Conservation (phyloP, 2,797 vertebrate species). For the Pteropus rufus region DNA sequence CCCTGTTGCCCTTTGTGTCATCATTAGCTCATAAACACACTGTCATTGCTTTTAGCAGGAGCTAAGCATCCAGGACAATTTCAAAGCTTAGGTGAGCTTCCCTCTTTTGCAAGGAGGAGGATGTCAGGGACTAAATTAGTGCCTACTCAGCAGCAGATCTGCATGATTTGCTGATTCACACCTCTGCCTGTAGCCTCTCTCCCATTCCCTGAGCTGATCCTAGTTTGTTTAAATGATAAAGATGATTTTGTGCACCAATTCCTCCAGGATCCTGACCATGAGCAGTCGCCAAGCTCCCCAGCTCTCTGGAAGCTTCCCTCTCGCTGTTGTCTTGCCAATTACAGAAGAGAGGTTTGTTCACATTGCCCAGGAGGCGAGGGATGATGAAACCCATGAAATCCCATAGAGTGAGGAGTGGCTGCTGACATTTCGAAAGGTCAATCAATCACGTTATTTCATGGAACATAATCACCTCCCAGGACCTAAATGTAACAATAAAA, state of each 20-base stretch:
- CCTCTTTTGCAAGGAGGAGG: background rate
- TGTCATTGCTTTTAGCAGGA: background rate
- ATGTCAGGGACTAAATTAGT: background rate
- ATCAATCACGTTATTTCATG: constrained; percentile 60
- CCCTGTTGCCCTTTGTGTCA: accelerated
- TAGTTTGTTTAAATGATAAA: background rate
- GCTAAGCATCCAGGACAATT: background rate
- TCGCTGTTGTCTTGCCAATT: background rate
- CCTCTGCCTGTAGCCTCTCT: accelerated
- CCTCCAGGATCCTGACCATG: background rate
- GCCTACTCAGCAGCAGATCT: background rate
- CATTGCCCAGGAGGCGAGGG: background rate
- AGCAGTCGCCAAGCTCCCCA: background rate
- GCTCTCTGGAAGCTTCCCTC: background rate
- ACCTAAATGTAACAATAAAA: constrained; percentile 64
- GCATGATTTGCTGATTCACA: background rate
- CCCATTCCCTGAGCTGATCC: background rate
- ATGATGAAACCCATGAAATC: background rate
- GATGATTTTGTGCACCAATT: background rate
- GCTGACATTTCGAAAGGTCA: constrained; percentile 77
- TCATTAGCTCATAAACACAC: background rate
- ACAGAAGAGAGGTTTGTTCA: constrained; percentile 53
- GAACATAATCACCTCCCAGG: constrained; percentile 60
- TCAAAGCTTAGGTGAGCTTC: background rate
- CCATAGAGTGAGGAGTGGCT: constrained; percentile 52